Percentiles rank a stretch among this genome's conserved stretches.
Evolutionary conservation across 2,797 vertebrate genomes (phyloP).

Genomic region (Gallirallus australis): DNA sequence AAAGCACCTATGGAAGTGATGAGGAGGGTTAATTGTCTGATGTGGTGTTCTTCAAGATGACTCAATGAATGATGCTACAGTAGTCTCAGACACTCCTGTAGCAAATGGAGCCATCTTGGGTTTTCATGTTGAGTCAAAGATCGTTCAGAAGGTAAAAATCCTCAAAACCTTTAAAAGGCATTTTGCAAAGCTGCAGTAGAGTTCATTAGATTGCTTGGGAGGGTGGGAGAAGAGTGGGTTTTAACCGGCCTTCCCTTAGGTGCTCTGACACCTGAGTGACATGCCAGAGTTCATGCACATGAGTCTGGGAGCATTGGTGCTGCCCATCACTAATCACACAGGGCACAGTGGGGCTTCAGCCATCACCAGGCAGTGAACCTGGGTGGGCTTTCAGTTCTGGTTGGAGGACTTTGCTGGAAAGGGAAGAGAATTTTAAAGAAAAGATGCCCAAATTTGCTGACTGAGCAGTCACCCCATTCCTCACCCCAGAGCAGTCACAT

Average conservation of each 20-base stretch:
- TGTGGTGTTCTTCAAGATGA: not conserved
- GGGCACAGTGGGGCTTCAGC: not conserved
- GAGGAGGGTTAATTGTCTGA: not conserved
- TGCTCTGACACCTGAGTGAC: not conserved
- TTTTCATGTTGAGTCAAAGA: conserved; percentile 23
- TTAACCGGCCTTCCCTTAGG: not conserved
- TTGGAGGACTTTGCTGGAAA: not conserved
- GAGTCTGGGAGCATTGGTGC: not conserved
- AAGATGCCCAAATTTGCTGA: not conserved
- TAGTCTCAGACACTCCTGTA: not conserved
- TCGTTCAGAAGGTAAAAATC: not conserved
- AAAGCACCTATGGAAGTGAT: not conserved
- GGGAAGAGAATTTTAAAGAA: not conserved
- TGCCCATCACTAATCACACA: not conserved
- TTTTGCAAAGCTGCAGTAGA: not conserved
- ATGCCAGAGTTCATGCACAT: not conserved
- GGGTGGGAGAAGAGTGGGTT: not conserved
- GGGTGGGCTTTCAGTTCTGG: not conserved
- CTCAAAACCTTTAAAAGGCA: not conserved
- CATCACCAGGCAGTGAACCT: not conserved
- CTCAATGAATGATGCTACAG: conserved; percentile 1
- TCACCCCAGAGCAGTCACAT: not conserved
- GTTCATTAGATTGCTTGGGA: conserved; percentile 3
- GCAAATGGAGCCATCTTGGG: not conserved
- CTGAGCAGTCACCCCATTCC: not conserved